Evolutionary conservation across 2,113 vertebrate genomes (phyloP).

Genomic region (Notothenia coriiceps): DNA sequence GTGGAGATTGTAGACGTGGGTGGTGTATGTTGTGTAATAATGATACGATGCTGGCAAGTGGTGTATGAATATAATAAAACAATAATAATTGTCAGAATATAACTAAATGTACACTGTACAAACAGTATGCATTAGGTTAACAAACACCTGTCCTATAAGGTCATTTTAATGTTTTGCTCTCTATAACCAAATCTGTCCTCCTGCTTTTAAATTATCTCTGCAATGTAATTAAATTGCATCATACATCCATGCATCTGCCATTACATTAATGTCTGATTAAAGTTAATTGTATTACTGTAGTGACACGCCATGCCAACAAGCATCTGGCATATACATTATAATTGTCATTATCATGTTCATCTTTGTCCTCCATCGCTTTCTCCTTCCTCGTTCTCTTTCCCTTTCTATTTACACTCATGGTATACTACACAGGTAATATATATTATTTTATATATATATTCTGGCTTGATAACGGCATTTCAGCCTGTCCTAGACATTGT

Average conservation of each 20-base stretch:
- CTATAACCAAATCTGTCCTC: background rate
- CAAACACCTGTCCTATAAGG: background rate
- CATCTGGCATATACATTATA: conserved; percentile 19
- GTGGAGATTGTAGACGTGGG: too few species aligned
- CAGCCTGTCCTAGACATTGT: background rate
- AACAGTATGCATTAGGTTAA: background rate
- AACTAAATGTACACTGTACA: background rate
- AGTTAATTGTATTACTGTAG: background rate
- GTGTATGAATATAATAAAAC: background rate
- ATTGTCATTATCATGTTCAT: background rate
- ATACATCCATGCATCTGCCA: background rate
- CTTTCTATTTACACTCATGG: background rate
- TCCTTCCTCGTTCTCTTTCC: background rate
- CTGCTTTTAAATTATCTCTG: conserved; percentile 1
- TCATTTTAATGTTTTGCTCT: background rate
- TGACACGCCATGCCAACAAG: conserved; percentile 11
- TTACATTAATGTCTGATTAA: conserved; percentile 18
- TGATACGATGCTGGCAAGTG: too few species aligned
- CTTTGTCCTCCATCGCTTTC: background rate
- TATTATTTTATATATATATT: background rate
- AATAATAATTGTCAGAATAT: background rate
- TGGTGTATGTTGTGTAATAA: background rate
- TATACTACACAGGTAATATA: background rate
- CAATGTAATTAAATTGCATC: conserved; percentile 6
- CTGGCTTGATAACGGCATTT: conserved; percentile 1